Evolutionary conservation across 2,888 invertebrate species (phyloP).

Genomic region (Acleris laterana): DNA sequence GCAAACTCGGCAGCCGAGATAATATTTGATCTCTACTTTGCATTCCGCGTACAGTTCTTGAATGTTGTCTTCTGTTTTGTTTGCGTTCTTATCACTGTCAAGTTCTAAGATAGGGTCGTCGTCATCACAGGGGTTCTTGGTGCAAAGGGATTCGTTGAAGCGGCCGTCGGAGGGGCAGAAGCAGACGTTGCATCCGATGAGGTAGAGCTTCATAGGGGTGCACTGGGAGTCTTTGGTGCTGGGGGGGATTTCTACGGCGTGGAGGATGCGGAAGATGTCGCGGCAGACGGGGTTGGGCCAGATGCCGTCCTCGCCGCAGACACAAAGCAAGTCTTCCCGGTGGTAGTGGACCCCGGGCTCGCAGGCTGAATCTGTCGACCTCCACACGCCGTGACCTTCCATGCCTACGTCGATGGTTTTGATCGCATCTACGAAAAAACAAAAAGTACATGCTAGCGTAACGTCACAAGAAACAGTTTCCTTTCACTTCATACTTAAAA

Average conservation of each 20-base stretch:
- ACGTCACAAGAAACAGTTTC: too few species aligned
- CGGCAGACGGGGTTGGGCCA: slow-evolving; percentile 75
- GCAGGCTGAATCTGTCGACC: slow-evolving; percentile 54
- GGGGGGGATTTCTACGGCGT: slow-evolving; percentile 53
- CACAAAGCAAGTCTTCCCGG: slow-evolving; percentile 56
- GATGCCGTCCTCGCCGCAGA: slow-evolving; percentile 65
- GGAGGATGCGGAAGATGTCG: slow-evolving; percentile 63
- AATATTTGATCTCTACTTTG: slow-evolving; percentile 63
- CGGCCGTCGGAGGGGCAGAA: slow-evolving; percentile 57
- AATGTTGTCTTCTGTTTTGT: slow-evolving; percentile 30
- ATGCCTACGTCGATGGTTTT: slow-evolving; percentile 66
- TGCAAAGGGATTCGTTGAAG: slow-evolving; percentile 59
- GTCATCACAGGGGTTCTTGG: slow-evolving; percentile 53
- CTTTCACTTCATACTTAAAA: too few species aligned
- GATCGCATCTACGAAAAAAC: slow-evolving; percentile 58
- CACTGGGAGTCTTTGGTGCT: slow-evolving; percentile 50
- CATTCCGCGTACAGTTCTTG: slow-evolving; percentile 69
- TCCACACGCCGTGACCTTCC: slow-evolving; percentile 72
- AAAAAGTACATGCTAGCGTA: too few species aligned
- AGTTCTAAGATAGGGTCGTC: slow-evolving; percentile 47
- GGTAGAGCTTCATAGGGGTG: slow-evolving; percentile 56
- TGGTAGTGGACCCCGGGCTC: slow-evolving; percentile 63
- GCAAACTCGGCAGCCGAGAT: slow-evolving; percentile 81
- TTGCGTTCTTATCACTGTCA: slow-evolving; percentile 20
- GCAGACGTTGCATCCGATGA: slow-evolving; percentile 69